phyloP scores from a whole-genome alignment of 2,888 invertebrate genomes.

The Xestia xanthographa region DNA sequence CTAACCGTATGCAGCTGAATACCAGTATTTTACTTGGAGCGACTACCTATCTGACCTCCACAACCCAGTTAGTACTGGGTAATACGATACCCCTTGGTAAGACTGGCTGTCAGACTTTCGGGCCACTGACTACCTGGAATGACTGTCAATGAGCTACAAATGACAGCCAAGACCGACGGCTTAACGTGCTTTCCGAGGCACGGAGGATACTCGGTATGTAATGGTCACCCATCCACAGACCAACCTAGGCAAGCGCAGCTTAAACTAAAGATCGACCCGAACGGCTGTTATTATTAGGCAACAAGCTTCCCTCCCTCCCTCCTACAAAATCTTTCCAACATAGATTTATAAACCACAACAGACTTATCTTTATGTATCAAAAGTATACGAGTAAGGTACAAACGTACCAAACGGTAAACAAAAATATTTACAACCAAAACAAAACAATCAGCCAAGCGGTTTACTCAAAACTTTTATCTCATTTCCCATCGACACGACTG shows the following conservation, averaged over 20 bases:
- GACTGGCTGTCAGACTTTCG: background rate
- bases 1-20: no score
- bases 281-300: background rate
- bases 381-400: no score
- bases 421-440: constrained; percentile 28
- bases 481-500: constrained; percentile 39
- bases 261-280: background rate
- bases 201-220: background rate
- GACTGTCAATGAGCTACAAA: background rate
- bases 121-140: background rate
- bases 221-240: background rate
- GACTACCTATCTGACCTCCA: no score
- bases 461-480: constrained; percentile 42
- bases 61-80: no score
- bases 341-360: background rate
- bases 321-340: background rate
- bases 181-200: background rate
- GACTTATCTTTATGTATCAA: constrained; percentile 6
- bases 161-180: background rate
- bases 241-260: background rate
- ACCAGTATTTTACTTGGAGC: no score
- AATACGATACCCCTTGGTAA: no score
- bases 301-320: background rate
- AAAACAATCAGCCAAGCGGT: constrained; percentile 15
- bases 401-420: constrained; percentile 11